Conservation (phyloP, 2,113 vertebrate genomes). For the Jacana jacana region DNA sequence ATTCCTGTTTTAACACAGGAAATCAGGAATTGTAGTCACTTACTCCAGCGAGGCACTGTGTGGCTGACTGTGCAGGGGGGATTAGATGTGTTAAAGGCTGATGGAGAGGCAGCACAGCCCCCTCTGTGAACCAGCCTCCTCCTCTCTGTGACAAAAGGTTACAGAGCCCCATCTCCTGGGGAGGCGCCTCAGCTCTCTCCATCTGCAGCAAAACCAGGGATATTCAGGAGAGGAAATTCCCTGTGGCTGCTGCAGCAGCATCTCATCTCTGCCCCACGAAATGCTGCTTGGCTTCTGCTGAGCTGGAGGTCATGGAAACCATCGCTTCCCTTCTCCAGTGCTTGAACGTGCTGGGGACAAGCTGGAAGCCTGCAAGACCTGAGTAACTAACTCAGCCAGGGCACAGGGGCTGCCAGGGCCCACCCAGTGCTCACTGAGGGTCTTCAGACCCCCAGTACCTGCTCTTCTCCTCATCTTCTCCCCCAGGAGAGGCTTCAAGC, state of each 20-base stretch:
- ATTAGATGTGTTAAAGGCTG: not conserved
- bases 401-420: not conserved
- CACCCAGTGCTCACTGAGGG: not conserved
- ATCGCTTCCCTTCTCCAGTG: not conserved
- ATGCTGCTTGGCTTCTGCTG: not conserved
- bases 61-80: not conserved
- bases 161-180: fast-evolving
- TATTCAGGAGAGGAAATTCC: not conserved
- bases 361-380: not conserved
- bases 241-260: not conserved
- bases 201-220: not conserved
- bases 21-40: not conserved
- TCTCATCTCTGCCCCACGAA: not conserved
- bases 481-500: not conserved
- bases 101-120: not conserved
- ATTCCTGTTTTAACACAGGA: not conserved
- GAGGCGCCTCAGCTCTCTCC: not conserved
- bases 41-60: not conserved
- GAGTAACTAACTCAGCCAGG: not conserved
- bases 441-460: not conserved
- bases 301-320: not conserved
- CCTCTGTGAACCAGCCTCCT: not conserved
- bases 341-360: not conserved
- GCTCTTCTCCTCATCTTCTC: not conserved
- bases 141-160: not conserved